Conservation (phyloP, 2,797 vertebrate genomes). For the Adelosebastes latens region DNA sequence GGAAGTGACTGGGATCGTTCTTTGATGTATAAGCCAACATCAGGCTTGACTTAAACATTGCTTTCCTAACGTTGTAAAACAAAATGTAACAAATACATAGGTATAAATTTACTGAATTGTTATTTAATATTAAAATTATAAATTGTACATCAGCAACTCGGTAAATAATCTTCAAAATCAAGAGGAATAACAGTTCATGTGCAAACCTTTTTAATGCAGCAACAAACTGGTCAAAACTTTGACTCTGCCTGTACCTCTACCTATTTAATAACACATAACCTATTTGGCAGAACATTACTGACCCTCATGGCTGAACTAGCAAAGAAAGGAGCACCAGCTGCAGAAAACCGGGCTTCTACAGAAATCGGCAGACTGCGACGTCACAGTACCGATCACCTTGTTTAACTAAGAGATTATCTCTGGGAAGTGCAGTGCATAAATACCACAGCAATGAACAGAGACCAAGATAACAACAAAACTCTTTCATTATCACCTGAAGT, state of each 20-base stretch:
- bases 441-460: conserved; percentile 4
- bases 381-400: neutral
- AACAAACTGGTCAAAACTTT: too few relatives aligned
- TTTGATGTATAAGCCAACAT: too few relatives aligned
- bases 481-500: neutral
- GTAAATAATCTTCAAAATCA: too few relatives aligned
- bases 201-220: too few relatives aligned
- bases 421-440: neutral
- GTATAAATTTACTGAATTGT: too few relatives aligned
- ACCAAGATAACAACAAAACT: neutral
- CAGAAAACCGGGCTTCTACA: neutral
- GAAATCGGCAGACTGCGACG: neutral
- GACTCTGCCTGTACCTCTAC: neutral
- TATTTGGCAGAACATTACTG: neutral
- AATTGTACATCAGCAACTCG: too few relatives aligned
- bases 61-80: too few relatives aligned
- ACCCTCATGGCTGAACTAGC: neutral
- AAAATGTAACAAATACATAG: too few relatives aligned
- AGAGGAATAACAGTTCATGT: too few relatives aligned
- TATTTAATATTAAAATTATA: too few relatives aligned
- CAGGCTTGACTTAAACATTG: too few relatives aligned
- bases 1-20: too few relatives aligned
- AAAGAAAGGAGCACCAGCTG: neutral
- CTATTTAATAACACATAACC: neutral
- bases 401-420: conserved; percentile 20